A percentile compares a stretch with the other conserved stretches of the same genome.
Evolutionary conservation across 2,797 vertebrate genomes (phyloP).

Genomic region (Apogon talboti): DNA sequence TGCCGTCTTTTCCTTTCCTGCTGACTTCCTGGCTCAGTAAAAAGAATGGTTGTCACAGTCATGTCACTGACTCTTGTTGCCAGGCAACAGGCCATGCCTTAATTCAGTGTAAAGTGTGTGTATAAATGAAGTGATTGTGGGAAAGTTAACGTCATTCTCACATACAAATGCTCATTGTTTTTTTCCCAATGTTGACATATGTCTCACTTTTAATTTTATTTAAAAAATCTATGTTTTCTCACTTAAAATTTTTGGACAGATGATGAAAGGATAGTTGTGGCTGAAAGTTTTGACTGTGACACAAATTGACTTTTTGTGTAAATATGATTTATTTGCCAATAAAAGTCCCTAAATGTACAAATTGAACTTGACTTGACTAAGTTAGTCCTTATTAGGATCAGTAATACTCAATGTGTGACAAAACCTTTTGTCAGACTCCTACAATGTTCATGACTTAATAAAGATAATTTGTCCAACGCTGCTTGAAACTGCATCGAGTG

Average conservation of each 20-base stretch:
- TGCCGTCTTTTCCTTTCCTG: slow-evolving; percentile 70
- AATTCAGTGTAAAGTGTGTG: slow-evolving; percentile 49
- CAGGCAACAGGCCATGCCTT: slow-evolving; percentile 71
- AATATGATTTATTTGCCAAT: neutral
- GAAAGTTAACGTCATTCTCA: slow-evolving; percentile 11
- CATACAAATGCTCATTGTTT: slow-evolving; percentile 37
- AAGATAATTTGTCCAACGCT: too few relatives aligned
- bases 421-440: too few relatives aligned
- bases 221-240: too few relatives aligned
- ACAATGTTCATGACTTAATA: too few relatives aligned
- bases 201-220: neutral
- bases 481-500: slow-evolving; percentile 8
- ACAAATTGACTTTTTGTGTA: neutral
- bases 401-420: too few relatives aligned
- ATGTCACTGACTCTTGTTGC: slow-evolving; percentile 64
- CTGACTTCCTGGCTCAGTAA: slow-evolving; percentile 78
- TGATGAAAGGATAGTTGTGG: too few relatives aligned
- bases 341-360: too few relatives aligned
- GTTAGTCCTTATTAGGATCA: too few relatives aligned
- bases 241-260: too few relatives aligned
- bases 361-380: too few relatives aligned
- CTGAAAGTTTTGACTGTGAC: too few relatives aligned
- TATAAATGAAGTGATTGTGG: slow-evolving; percentile 49
- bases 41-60: slow-evolving; percentile 70
- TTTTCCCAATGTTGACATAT: too few relatives aligned